These are phyloP conservation scores for Drosophila nannoptera DNA, from an alignment of 1,140 invertebrate species.

Conservation along the genomic window DNA sequence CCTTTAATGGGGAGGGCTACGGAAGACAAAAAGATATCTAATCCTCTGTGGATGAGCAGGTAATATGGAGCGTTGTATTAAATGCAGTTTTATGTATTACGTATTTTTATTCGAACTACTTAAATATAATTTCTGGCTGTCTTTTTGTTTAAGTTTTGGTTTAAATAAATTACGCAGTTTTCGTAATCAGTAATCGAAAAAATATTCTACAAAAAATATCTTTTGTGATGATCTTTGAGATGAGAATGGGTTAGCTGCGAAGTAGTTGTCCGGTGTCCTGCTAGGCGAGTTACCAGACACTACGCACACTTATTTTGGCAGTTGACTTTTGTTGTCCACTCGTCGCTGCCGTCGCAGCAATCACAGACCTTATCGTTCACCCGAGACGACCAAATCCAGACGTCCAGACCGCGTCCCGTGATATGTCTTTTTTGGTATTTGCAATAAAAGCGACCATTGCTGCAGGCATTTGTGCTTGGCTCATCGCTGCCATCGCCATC, in stretches of 20 bases:
- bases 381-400: slow-evolving; percentile 81
- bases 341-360: slow-evolving; percentile 92
- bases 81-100: slow-evolving; percentile 4
- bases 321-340: slow-evolving; percentile 77
- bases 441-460: slow-evolving; percentile 87
- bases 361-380: slow-evolving; percentile 97
- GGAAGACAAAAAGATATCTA: neutral
- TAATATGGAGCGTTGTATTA: too few species aligned
- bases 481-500: slow-evolving; percentile 90
- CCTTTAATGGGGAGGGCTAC: neutral
- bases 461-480: slow-evolving; percentile 93
- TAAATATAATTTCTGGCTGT: slow-evolving; percentile 29
- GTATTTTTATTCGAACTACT: slow-evolving; percentile 56
- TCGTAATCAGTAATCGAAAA: slow-evolving; percentile 42
- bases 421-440: slow-evolving; percentile 80
- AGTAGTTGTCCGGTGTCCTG: slow-evolving; percentile 1
- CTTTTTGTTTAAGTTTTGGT: slow-evolving; percentile 18
- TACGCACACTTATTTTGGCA: slow-evolving; percentile 71
- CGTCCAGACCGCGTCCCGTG: slow-evolving; percentile 70
- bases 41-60: too few species aligned
- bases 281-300: slow-evolving; percentile 19
- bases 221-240: slow-evolving; percentile 60
- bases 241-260: slow-evolving; percentile 36
- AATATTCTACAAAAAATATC: slow-evolving; percentile 56
- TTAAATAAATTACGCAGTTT: slow-evolving; percentile 66